Conservation (phyloP, 2,113 vertebrate genomes). For the Rutilus rutilus region DNA sequence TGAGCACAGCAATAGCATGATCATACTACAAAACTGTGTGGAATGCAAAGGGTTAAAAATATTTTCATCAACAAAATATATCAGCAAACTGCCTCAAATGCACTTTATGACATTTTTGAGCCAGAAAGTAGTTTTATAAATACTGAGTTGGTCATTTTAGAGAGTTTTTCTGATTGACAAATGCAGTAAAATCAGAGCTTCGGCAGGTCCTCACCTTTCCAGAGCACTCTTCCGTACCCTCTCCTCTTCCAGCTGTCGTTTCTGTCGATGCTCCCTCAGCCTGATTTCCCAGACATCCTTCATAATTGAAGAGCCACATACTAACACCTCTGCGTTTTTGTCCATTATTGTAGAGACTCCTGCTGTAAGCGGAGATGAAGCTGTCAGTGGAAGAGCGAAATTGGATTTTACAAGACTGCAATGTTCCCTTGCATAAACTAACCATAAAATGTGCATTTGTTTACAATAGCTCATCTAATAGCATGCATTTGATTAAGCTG, state of each 20-base stretch:
- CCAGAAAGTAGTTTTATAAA: not conserved
- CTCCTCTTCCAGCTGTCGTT: slow-evolving; percentile 24
- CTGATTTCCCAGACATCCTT: slow-evolving; percentile 56
- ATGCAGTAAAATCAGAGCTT: not conserved
- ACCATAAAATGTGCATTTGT: slow-evolving; percentile 3
- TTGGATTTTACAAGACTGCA: slow-evolving; percentile 5
- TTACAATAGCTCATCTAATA: slow-evolving; percentile 2
- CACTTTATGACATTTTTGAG: not conserved
- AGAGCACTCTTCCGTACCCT: slow-evolving; percentile 44
- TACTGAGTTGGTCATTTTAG: not conserved
- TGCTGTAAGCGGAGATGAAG: not conserved
- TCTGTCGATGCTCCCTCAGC: slow-evolving; percentile 16
- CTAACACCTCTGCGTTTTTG: slow-evolving; percentile 19
- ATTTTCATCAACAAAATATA: not conserved
- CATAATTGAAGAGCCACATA: slow-evolving; percentile 46
- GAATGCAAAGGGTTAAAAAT: not conserved
- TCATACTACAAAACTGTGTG: not conserved
- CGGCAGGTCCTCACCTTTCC: slow-evolving; percentile 28
- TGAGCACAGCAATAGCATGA: not conserved
- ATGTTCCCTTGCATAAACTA: not conserved
- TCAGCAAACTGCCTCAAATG: not conserved
- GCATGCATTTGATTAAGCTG: slow-evolving; percentile 10
- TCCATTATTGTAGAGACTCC: slow-evolving; percentile 19
- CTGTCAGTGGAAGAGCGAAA: not conserved
- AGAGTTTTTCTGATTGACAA: slow-evolving; percentile 3